Evolutionary conservation across 2,113 vertebrate species (phyloP).

Genomic region (Sialia sialis): DNA sequence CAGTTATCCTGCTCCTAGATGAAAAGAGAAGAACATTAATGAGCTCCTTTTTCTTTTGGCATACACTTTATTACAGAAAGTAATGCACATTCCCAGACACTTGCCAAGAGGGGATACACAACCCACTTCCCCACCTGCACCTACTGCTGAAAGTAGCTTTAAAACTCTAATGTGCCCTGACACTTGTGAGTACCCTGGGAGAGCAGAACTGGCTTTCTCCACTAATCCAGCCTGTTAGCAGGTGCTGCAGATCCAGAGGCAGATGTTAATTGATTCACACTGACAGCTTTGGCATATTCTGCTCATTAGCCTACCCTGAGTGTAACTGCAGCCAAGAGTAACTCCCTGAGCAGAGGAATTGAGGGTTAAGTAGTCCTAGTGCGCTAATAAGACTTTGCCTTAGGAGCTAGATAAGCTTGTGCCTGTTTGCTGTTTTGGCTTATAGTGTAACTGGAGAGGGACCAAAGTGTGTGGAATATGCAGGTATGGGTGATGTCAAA

Average conservation of each 20-base stretch:
- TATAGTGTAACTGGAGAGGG: not conserved
- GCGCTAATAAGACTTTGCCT: not conserved
- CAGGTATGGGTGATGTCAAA: not conserved
- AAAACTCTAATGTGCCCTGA: not conserved
- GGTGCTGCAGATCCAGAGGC: slow-evolving; percentile 38
- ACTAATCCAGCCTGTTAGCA: not conserved
- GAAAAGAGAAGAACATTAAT: not conserved
- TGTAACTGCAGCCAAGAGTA: not conserved
- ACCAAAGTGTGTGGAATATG: not conserved
- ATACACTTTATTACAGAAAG: not conserved
- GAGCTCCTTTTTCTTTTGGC: not conserved
- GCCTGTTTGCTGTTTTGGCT: not conserved
- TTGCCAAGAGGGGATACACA: not conserved
- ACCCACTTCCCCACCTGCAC: not conserved
- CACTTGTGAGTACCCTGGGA: not conserved
- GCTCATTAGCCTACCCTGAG: not conserved
- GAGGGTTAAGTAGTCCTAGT: not conserved
- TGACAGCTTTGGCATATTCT: not conserved
- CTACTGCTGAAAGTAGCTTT: not conserved
- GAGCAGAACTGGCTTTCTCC: not conserved
- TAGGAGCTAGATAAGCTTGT: not conserved
- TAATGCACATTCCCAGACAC: not conserved
- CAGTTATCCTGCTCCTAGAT: not conserved
- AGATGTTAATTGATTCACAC: slow-evolving; percentile 45
- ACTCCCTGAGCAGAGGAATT: not conserved